Evolutionary conservation across 2,113 vertebrate species (phyloP).

Genomic region (Microtus montanus): DNA sequence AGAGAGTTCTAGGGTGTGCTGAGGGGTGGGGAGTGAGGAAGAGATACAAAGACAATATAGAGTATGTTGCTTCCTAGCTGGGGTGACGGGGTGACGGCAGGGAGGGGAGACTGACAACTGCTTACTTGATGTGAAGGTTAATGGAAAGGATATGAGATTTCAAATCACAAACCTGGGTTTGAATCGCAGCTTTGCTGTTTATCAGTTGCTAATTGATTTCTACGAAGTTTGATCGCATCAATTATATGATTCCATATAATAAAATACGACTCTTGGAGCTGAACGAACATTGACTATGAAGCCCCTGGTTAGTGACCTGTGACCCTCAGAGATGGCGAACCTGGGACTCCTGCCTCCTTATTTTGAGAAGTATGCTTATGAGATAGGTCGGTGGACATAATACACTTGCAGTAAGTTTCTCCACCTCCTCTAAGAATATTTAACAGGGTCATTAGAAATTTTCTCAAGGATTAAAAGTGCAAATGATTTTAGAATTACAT

Average conservation of each 20-base stretch:
- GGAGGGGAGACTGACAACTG: neutral
- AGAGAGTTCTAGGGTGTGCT: neutral
- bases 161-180: neutral
- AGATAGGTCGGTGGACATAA: neutral
- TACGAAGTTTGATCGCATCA: neutral
- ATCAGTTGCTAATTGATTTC: neutral
- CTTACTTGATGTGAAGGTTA: neutral
- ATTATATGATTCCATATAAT: neutral
- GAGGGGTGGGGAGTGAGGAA: too few species aligned
- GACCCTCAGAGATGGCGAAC: neutral
- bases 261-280: neutral
- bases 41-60: neutral
- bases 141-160: neutral
- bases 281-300: neutral
- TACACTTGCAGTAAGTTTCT: neutral
- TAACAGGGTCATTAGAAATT: neutral
- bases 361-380: constrained; percentile 42
- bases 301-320: neutral
- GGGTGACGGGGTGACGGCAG: fast-evolving
- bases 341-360: neutral
- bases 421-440: neutral
- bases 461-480: neutral
- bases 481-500: constrained; percentile 1
- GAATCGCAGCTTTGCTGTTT: constrained; percentile 10
- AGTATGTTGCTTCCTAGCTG: neutral